A percentile compares a stretch with the other conserved stretches of the same genome.
These are phyloP conservation scores for Vicugna pacos DNA, from an alignment of 2,113 vertebrate species.

Conservation along the genomic window DNA sequence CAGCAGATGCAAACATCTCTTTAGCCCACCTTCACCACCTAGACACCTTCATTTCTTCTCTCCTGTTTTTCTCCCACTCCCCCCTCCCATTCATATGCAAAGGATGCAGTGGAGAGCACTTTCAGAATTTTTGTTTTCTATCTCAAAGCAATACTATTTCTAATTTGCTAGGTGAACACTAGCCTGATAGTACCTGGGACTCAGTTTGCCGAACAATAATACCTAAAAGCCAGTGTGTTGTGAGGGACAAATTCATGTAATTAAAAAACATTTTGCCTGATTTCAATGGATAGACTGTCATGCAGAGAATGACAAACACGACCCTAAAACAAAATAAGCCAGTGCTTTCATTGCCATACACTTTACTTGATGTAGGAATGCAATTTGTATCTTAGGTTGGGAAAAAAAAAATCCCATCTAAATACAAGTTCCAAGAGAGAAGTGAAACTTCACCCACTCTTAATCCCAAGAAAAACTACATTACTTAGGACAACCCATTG, in stretches of 20 bases:
- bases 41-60: background rate
- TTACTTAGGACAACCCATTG: background rate
- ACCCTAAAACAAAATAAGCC: constrained; percentile 23
- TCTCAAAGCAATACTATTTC: background rate
- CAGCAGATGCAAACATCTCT: background rate
- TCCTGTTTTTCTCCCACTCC: background rate
- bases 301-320: background rate
- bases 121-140: background rate
- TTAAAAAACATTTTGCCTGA: constrained; percentile 15
- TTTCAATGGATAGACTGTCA: background rate
- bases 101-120: background rate
- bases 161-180: background rate
- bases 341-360: background rate
- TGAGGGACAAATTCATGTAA: background rate
- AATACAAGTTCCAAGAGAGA: constrained; percentile 24
- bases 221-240: background rate
- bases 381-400: background rate
- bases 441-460: constrained; percentile 20
- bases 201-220: background rate
- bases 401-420: background rate
- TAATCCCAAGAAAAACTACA: constrained; percentile 50
- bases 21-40: too few relatives aligned
- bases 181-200: background rate
- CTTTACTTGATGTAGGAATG: background rate
- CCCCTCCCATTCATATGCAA: background rate